phyloP scores from a whole-genome alignment of 2,113 vertebrate genomes.

The Pica pica region DNA sequence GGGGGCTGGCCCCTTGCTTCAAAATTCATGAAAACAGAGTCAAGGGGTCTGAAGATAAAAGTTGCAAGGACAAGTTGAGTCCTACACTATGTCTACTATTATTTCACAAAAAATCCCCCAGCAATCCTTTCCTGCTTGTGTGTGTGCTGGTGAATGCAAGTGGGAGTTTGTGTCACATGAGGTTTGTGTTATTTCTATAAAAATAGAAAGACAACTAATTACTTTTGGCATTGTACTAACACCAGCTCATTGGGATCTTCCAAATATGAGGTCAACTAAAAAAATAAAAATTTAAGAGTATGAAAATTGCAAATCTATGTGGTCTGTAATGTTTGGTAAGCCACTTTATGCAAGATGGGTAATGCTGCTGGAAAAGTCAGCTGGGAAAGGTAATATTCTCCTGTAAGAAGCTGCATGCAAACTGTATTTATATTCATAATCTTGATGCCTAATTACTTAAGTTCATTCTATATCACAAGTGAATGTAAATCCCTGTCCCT shows the following conservation, averaged over 20 bases:
- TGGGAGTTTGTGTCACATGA: neutral
- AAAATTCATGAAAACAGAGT: neutral
- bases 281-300: neutral
- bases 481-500: neutral
- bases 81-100: neutral
- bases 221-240: neutral
- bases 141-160: neutral
- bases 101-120: neutral
- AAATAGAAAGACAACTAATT: neutral
- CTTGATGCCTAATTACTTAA: neutral
- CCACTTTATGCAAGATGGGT: neutral
- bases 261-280: neutral
- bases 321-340: neutral
- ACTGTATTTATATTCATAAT: neutral
- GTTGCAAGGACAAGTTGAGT: neutral
- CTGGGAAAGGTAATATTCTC: neutral
- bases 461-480: neutral
- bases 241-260: neutral
- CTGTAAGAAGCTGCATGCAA: neutral
- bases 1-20: neutral
- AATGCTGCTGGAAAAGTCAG: neutral
- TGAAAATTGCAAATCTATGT: neutral
- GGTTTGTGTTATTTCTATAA: neutral
- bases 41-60: neutral
- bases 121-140: neutral